Percentiles rank a stretch among this genome's conserved stretches.
Conservation (phyloP, 2,797 vertebrate species). For the Bovichtus variegatus region DNA sequence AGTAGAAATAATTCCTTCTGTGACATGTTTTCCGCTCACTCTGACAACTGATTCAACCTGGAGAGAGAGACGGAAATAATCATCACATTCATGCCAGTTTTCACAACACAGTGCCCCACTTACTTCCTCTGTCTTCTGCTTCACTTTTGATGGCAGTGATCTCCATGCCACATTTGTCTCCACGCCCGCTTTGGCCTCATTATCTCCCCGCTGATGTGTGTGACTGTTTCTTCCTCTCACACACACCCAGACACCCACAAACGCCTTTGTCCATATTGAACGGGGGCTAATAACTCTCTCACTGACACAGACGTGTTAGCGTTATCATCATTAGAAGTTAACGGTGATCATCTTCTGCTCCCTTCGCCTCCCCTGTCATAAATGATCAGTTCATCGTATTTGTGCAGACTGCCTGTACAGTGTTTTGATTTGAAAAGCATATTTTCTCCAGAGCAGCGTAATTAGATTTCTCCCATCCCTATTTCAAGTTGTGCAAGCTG, state of each 20-base stretch:
- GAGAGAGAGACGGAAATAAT: constrained; percentile 10
- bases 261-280: constrained; percentile 36
- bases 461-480: constrained; percentile 21
- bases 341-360: constrained; percentile 40
- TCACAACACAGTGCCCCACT: constrained; percentile 9
- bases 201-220: constrained; percentile 53
- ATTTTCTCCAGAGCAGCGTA: constrained; percentile 18
- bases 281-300: constrained; percentile 53
- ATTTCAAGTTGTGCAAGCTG: constrained; percentile 12
- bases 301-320: constrained; percentile 34
- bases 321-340: constrained; percentile 57
- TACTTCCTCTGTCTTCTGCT: constrained; percentile 6
- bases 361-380: constrained; percentile 25
- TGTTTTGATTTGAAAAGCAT: constrained; percentile 21
- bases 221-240: constrained; percentile 51
- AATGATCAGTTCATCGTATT: constrained; percentile 34
- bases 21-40: constrained; percentile 2
- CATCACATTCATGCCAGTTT: constrained; percentile 27
- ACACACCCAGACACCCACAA: constrained; percentile 36
- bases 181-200: constrained; percentile 60
- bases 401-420: constrained; percentile 19
- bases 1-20: constrained; percentile 9
- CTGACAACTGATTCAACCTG: constrained; percentile 4
- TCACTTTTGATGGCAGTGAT: constrained; percentile 41
- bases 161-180: constrained; percentile 41